Percentiles rank a stretch among this genome's conserved stretches.
phyloP scores from a whole-genome alignment of 2,888 invertebrate species.

The Dorcus parallelipipedus region DNA sequence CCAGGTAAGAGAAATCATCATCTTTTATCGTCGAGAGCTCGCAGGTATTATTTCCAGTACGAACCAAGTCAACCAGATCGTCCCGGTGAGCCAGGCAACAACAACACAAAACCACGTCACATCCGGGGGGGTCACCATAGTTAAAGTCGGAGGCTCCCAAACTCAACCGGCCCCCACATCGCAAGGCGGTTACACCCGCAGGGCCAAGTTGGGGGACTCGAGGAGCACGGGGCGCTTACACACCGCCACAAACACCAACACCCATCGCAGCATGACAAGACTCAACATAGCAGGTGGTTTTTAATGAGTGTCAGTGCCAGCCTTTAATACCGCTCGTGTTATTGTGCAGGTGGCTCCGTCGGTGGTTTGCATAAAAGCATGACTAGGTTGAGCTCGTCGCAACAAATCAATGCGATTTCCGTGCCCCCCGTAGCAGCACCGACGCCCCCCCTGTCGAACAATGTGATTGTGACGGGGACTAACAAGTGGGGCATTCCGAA shows the following conservation, averaged over 20 bases:
- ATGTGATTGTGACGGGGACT: slow-evolving; percentile 52
- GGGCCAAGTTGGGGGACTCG: slow-evolving; percentile 70
- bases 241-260: slow-evolving; percentile 66
- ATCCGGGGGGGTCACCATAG: slow-evolving; percentile 75
- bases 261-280: slow-evolving; percentile 75
- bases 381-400: slow-evolving; percentile 75
- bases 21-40: too few species aligned
- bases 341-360: slow-evolving; percentile 61
- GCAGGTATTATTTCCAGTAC: slow-evolving; percentile 32
- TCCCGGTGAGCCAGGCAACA: slow-evolving; percentile 13
- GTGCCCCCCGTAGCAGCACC: slow-evolving; percentile 36
- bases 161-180: slow-evolving; percentile 29
- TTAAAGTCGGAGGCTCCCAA: slow-evolving; percentile 62
- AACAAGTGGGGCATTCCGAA: slow-evolving; percentile 54
- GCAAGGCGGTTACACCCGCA: slow-evolving; percentile 54
- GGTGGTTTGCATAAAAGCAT: slow-evolving; percentile 79
- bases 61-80: slow-evolving; percentile 38
- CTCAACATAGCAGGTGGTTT: slow-evolving; percentile 65
- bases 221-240: slow-evolving; percentile 72
- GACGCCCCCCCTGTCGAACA: slow-evolving; percentile 48
- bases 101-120: slow-evolving; percentile 58
- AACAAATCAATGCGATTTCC: slow-evolving; percentile 61
- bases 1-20: slow-evolving; percentile 35
- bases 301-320: too few species aligned
- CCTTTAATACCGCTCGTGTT: background rate